phyloP scores from a whole-genome alignment of 2,113 vertebrate species.

The Rhegmatorhina hoffmannsi region DNA sequence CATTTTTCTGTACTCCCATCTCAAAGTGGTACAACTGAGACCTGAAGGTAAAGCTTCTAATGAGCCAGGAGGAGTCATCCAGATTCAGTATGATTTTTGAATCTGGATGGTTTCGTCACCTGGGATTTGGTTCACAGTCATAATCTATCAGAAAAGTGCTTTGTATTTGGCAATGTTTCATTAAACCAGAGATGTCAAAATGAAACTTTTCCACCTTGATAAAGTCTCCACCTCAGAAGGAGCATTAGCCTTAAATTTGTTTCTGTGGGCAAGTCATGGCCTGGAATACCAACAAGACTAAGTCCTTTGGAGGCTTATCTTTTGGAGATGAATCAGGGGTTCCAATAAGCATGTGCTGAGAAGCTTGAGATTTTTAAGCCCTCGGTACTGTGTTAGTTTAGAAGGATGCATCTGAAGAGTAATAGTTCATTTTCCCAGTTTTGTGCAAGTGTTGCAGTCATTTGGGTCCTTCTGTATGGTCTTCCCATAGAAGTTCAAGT shows the following conservation, averaged over 20 bases:
- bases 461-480: neutral
- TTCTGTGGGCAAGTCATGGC: neutral
- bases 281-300: neutral
- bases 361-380: neutral
- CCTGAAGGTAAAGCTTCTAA: neutral
- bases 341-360: neutral
- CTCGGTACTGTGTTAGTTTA: fast-evolving
- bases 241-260: neutral
- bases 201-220: neutral
- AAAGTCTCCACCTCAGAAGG: neutral
- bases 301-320: neutral
- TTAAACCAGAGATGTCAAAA: neutral
- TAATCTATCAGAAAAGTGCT: neutral
- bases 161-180: neutral
- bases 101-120: neutral
- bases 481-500: neutral
- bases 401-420: neutral
- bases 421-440: neutral
- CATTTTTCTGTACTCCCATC: neutral
- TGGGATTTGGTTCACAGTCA: neutral
- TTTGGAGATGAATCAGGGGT: neutral
- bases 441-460: neutral
- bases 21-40: neutral
- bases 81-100: neutral
- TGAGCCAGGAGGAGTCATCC: neutral